A percentile compares a stretch with the other conserved stretches of the same genome.
phyloP scores from a whole-genome alignment of 1,140 invertebrate species.

The Drosophila punjabiensis region DNA sequence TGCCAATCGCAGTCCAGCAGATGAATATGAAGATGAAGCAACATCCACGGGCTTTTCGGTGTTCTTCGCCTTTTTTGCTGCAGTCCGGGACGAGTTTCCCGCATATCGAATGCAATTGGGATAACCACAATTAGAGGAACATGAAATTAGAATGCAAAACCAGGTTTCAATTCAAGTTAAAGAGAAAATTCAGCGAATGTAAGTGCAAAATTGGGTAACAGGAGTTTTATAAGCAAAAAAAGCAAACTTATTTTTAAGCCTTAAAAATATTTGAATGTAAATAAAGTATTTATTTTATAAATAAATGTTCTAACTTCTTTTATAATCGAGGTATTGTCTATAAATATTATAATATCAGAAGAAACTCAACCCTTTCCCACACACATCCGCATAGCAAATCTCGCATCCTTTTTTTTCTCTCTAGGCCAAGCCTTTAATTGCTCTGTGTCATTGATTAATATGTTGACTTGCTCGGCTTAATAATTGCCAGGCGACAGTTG shows the following conservation, averaged over 20 bases:
- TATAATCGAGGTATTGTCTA: too few relatives aligned
- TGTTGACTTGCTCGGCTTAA: constrained; percentile 72
- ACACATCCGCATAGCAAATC: not conserved
- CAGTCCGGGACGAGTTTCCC: constrained; percentile 55
- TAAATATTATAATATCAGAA: too few relatives aligned
- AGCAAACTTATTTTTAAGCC: too few relatives aligned
- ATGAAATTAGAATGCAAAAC: constrained; percentile 52
- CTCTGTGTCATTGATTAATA: constrained; percentile 75
- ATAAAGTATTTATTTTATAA: too few relatives aligned
- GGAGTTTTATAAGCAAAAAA: not conserved
- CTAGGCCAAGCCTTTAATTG: constrained; percentile 55
- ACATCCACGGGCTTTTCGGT: constrained; percentile 22
- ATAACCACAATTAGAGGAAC: constrained; percentile 72
- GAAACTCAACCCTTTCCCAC: not conserved
- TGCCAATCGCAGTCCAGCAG: constrained; percentile 35
- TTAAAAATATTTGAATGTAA: too few relatives aligned
- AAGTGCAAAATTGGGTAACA: not conserved
- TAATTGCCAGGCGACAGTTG: constrained; percentile 55
- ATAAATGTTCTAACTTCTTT: too few relatives aligned
- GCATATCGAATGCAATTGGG: constrained; percentile 53
- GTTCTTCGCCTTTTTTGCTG: constrained; percentile 9
- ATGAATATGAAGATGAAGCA: constrained; percentile 74
- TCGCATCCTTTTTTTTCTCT: constrained; percentile 6
- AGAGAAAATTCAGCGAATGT: not conserved
- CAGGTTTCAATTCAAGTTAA: constrained; percentile 17